Percentiles rank a stretch among this genome's conserved stretches.
These are phyloP conservation scores for Crenichthys baileyi DNA, from an alignment of 2,797 vertebrate species.

Conservation along the genomic window DNA sequence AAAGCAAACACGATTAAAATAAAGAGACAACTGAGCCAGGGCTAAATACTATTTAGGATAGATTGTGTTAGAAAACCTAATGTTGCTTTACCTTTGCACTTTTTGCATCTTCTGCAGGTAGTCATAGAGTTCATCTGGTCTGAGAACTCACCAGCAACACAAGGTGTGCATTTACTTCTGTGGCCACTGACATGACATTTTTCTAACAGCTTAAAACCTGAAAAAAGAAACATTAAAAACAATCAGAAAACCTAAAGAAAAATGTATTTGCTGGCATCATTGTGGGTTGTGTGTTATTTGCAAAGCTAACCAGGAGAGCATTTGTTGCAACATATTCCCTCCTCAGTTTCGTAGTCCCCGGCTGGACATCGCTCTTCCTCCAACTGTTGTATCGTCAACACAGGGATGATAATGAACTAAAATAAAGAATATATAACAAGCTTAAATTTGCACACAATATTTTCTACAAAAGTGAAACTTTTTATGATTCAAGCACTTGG, in stretches of 20 bases:
- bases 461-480: neutral
- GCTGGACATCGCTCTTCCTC: neutral
- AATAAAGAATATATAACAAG: conserved; percentile 24
- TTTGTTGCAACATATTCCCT: conserved; percentile 74
- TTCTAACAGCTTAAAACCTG: conserved; percentile 68
- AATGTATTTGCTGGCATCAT: neutral
- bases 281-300: neutral
- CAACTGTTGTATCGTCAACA: neutral
- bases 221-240: conserved; percentile 15
- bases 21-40: neutral
- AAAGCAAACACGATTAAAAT: neutral
- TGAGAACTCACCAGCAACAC: conserved; percentile 14
- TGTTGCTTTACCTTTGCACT: conserved; percentile 55
- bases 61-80: neutral
- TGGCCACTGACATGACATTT: conserved; percentile 4
- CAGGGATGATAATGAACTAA: conserved; percentile 43
- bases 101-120: conserved; percentile 44
- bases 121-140: conserved; percentile 15
- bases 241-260: neutral
- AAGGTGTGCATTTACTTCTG: conserved; percentile 52
- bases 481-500: neutral
- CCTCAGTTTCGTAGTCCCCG: neutral
- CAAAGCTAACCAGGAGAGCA: conserved; percentile 70
- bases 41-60: neutral
- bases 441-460: neutral